A percentile compares a stretch with the other conserved stretches of the same genome.
phyloP scores from a whole-genome alignment of 2,888 invertebrate genomes.

The Diarsia dahlii region DNA sequence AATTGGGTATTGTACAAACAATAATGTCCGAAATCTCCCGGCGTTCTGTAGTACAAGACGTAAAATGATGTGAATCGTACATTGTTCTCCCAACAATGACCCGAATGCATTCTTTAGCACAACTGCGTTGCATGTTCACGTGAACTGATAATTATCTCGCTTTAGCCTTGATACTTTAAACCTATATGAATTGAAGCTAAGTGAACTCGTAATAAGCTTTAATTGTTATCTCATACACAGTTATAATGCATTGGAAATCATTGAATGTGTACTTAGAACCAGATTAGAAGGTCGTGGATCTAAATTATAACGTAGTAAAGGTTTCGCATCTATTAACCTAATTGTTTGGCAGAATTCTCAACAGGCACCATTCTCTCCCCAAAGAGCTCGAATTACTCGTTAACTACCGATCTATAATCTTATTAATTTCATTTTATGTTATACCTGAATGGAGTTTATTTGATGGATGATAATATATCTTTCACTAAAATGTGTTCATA shows the following conservation, averaged over 20 bases:
- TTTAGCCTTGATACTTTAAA: slow-evolving; percentile 67
- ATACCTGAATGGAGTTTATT: not conserved
- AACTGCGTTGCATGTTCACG: slow-evolving; percentile 70
- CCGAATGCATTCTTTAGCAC: slow-evolving; percentile 70
- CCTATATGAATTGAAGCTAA: slow-evolving; percentile 47
- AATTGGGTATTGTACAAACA: slow-evolving; percentile 64
- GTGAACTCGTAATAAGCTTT: slow-evolving; percentile 53
- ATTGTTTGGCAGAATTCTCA: slow-evolving; percentile 6
- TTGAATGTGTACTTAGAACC: slow-evolving; percentile 14
- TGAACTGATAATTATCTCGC: slow-evolving; percentile 62
- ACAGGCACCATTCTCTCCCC: not conserved
- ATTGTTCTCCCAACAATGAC: slow-evolving; percentile 74
- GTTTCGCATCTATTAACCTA: slow-evolving; percentile 1
- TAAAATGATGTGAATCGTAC: slow-evolving; percentile 66
- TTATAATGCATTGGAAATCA: slow-evolving; percentile 34
- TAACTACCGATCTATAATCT: not conserved
- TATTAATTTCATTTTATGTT: slow-evolving; percentile 3
- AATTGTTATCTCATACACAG: slow-evolving; percentile 43
- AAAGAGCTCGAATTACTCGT: not conserved
- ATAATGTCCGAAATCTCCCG: slow-evolving; percentile 64
- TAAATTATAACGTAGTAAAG: slow-evolving; percentile 20
- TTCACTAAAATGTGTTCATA: slow-evolving; percentile 2
- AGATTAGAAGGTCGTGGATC: slow-evolving; percentile 20
- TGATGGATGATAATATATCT: not conserved
- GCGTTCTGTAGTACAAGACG: slow-evolving; percentile 62